phyloP scores from a whole-genome alignment of 2,113 vertebrate species.

The Misgurnus mizolepis region DNA sequence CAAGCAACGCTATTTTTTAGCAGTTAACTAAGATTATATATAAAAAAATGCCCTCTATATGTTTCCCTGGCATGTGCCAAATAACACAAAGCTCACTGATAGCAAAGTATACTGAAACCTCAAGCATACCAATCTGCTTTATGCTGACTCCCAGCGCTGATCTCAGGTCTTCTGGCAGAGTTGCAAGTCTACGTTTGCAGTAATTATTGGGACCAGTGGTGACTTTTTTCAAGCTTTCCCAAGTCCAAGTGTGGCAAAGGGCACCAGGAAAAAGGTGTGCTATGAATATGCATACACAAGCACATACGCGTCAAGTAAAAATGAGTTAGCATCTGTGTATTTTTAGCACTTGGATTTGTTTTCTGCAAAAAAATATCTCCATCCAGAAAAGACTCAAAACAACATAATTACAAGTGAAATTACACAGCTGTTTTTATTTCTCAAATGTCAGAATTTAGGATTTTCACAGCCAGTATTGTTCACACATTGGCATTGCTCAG shows the following conservation, averaged over 20 bases:
- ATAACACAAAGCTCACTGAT: background rate
- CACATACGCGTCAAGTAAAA: constrained; percentile 6
- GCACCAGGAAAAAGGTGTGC: constrained; percentile 23
- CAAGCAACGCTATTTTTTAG: background rate
- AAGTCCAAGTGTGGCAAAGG: constrained; percentile 27
- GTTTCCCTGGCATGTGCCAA: constrained; percentile 7
- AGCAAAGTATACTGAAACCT: background rate
- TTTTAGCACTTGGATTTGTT: constrained; percentile 40
- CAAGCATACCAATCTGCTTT: background rate
- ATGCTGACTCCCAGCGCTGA: background rate
- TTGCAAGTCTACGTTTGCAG: background rate
- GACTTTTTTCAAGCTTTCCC: background rate
- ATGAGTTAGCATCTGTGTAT: constrained; percentile 4
- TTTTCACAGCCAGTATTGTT: background rate
- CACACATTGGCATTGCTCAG: background rate
- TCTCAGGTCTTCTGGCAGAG: background rate
- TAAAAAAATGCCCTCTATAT: constrained; percentile 18
- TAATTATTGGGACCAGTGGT: background rate
- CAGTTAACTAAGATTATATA: constrained; percentile 12
- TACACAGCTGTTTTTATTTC: background rate
- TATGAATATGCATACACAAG: constrained; percentile 20
- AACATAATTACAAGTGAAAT: constrained; percentile 18
- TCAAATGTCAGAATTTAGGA: background rate
- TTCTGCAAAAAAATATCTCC: constrained; percentile 43
- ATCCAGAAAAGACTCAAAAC: constrained; percentile 19